Evolutionary conservation across 2,888 invertebrate genomes (phyloP).

Genomic region (Cheilosia vernalis): DNA sequence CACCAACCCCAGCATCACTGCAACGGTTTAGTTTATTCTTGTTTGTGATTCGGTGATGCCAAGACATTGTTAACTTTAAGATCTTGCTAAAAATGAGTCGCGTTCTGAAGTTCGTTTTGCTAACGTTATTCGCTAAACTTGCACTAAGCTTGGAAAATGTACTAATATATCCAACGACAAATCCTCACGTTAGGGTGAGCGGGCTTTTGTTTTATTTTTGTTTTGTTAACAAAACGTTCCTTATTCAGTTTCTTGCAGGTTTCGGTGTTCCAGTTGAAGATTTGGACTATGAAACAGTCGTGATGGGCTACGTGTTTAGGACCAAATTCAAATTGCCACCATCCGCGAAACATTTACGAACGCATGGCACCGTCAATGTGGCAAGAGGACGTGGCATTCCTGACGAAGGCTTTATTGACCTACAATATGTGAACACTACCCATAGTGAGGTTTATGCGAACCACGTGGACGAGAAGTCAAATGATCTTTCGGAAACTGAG

Average conservation of each 20-base stretch:
- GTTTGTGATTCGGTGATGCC: conserved; percentile 25
- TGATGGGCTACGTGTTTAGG: conserved; percentile 52
- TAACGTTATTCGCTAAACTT: not conserved
- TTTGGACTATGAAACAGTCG: conserved; percentile 40
- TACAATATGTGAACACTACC: not conserved
- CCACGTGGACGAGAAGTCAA: not conserved
- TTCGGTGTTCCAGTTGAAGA: conserved; percentile 67
- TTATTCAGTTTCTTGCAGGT: conserved; percentile 49
- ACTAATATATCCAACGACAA: conserved; percentile 40
- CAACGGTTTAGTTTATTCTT: conserved; percentile 11
- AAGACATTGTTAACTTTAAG: not conserved
- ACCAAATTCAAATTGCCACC: conserved; percentile 51
- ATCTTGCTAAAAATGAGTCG: conserved; percentile 20
- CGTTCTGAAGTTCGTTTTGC: not conserved
- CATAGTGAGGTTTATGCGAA: not conserved
- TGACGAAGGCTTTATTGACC: not conserved
- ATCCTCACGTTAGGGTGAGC: conserved; percentile 30
- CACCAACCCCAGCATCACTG: not conserved
- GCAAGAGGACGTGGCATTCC: not conserved
- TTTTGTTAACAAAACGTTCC: too few relatives aligned
- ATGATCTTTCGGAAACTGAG: not conserved
- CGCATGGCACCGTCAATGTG: conserved; percentile 16
- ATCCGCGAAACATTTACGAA: conserved; percentile 46
- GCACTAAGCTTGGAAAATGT: conserved; percentile 6
- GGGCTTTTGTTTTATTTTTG: not conserved